Evolutionary conservation across 2,113 vertebrate species (phyloP).

Genomic region (Hipposideros armiger): DNA sequence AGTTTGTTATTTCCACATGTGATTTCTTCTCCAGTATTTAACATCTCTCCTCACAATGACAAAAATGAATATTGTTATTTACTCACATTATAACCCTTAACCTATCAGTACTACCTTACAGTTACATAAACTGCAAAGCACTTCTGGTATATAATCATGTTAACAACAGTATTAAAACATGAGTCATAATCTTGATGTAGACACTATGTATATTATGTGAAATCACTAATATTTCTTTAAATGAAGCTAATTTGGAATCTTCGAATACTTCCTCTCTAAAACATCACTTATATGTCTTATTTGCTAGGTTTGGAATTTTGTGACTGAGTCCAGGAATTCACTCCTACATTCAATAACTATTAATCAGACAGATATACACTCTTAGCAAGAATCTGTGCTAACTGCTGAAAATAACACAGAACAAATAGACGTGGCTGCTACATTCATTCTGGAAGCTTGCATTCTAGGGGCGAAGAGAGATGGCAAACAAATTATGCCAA

Average conservation of each 20-base stretch:
- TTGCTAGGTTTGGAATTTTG: constrained; percentile 15
- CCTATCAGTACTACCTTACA: not conserved
- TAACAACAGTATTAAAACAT: not conserved
- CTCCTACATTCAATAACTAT: constrained; percentile 3
- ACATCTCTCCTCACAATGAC: not conserved
- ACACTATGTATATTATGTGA: not conserved
- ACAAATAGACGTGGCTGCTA: constrained; percentile 28
- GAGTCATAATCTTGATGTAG: not conserved
- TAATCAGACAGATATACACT: constrained; percentile 14
- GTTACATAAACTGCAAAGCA: not conserved
- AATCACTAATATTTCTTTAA: constrained; percentile 36
- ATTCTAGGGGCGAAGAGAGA: not conserved
- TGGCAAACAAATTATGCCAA: constrained; percentile 63
- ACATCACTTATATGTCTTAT: not conserved
- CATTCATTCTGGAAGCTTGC: not conserved
- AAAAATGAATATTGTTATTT: not conserved
- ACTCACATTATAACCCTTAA: not conserved
- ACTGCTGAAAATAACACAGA: constrained; percentile 48
- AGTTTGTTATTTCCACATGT: not conserved
- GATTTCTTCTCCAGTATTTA: not conserved
- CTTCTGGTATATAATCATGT: not conserved
- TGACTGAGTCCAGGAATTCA: not conserved
- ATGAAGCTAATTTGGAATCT: constrained; percentile 11
- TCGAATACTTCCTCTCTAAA: not conserved
- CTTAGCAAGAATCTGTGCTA: not conserved